Evolutionary conservation across 1,140 invertebrate species (phyloP).

Genomic region (Mactra quadrangularis): DNA sequence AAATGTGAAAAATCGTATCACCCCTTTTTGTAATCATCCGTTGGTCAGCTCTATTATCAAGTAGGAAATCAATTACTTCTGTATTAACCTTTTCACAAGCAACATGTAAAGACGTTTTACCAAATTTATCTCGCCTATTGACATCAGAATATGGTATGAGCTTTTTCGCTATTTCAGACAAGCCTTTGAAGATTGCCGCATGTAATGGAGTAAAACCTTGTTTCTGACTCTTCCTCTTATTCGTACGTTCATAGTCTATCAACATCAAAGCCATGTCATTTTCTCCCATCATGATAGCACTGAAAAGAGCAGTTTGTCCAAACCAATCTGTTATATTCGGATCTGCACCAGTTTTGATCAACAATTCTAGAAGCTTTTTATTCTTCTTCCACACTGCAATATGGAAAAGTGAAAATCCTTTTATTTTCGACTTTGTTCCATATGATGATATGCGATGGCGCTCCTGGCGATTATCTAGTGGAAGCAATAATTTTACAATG

Average conservation of each 20-base stretch:
- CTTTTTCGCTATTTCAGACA: neutral
- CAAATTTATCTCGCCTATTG: slow-evolving; percentile 37
- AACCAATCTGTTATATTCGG: slow-evolving; percentile 46
- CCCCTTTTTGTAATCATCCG: slow-evolving; percentile 22
- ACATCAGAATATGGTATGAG: neutral
- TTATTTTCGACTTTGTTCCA: slow-evolving; percentile 39
- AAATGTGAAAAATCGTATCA: neutral
- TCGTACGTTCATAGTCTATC: neutral
- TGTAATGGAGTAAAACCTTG: slow-evolving; percentile 58
- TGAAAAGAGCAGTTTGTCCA: slow-evolving; percentile 49
- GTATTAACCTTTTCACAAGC: slow-evolving; percentile 51
- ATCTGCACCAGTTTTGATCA: slow-evolving; percentile 13
- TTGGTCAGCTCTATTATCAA: slow-evolving; percentile 20
- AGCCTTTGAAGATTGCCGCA: slow-evolving; percentile 25
- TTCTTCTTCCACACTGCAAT: slow-evolving; percentile 45
- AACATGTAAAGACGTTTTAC: slow-evolving; percentile 52
- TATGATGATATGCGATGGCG: slow-evolving; percentile 5
- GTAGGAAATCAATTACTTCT: slow-evolving; percentile 13
- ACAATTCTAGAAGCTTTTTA: neutral
- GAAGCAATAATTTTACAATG: slow-evolving; percentile 5
- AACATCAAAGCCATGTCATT: slow-evolving; percentile 1
- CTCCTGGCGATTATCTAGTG: slow-evolving; percentile 23
- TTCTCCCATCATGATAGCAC: slow-evolving; percentile 19
- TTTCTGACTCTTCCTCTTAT: slow-evolving; percentile 39
- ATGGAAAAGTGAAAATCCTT: slow-evolving; percentile 37